A percentile compares a stretch with the other conserved stretches of the same genome.
Conservation (phyloP, 1,140 invertebrate genomes). For the Tenebrio molitor region DNA sequence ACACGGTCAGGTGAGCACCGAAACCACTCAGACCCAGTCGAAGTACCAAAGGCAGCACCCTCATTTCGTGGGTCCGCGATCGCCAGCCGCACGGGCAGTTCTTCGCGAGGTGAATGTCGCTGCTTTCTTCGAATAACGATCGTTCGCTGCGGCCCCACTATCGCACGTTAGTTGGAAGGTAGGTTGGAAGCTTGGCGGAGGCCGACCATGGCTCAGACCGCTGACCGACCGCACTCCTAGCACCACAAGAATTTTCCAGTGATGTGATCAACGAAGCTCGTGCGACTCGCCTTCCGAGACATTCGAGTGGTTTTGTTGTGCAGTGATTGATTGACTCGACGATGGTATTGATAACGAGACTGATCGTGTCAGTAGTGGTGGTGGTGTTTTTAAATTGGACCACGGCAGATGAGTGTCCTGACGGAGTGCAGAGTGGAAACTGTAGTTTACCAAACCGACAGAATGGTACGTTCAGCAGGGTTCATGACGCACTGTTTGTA, state of each 20-base stretch:
- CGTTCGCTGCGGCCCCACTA: conserved; percentile 27
- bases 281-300: conserved; percentile 9
- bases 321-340: conserved; percentile 24
- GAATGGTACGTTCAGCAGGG: conserved; percentile 39
- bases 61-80: too few species aligned
- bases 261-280: conserved; percentile 44
- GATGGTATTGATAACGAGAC: conserved; percentile 4
- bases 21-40: too few species aligned
- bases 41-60: too few species aligned
- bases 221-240: conserved; percentile 45
- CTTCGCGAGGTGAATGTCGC: conserved; percentile 36
- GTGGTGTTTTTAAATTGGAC: conserved; percentile 36
- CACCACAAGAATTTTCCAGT: conserved; percentile 44
- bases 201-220: conserved; percentile 42
- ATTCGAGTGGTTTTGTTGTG: conserved; percentile 20
- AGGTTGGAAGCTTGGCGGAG: conserved; percentile 40
- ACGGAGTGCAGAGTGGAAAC: conserved; percentile 35
- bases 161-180: conserved; percentile 28
- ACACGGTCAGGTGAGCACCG: too few species aligned
- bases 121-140: conserved; percentile 9
- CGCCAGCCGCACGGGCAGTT: too few species aligned
- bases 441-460: conserved; percentile 19
- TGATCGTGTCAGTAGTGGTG: not conserved
- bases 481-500: conserved; percentile 25
- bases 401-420: conserved; percentile 28